phyloP scores from a whole-genome alignment of 2,113 vertebrate species.

The Geothlypis trichas region DNA sequence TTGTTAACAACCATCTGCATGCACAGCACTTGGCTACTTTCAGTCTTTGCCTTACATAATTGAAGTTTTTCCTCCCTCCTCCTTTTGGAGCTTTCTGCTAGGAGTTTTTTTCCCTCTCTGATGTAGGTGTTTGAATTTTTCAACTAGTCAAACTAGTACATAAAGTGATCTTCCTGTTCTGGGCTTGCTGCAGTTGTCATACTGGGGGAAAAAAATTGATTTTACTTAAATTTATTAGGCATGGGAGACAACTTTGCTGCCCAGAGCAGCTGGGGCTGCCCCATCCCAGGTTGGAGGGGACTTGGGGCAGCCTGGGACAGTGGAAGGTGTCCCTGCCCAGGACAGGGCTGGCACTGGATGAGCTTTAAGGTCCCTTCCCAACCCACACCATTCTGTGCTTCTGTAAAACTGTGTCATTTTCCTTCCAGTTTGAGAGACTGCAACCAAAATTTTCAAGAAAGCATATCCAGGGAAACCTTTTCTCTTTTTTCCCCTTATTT shows the following conservation, averaged over 20 bases:
- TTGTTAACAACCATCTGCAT: constrained; percentile 1
- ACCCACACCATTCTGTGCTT: background rate
- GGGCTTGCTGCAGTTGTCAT: background rate
- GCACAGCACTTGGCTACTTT: background rate
- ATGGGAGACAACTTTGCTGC: background rate
- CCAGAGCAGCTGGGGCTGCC: background rate
- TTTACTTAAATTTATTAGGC: background rate
- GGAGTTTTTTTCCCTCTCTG: background rate
- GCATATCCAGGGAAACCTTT: accelerated
- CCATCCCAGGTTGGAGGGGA: background rate
- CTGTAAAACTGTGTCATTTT: background rate
- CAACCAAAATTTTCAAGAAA: background rate
- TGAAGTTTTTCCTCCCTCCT: background rate
- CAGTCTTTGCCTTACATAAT: background rate
- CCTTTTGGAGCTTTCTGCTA: background rate
- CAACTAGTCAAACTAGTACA: background rate
- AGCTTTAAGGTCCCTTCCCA: background rate
- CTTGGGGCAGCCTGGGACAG: background rate
- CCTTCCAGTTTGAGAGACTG: background rate
- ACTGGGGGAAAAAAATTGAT: background rate
- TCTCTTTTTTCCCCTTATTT: accelerated
- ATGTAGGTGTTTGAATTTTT: constrained; percentile 19
- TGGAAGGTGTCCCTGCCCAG: background rate
- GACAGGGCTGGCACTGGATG: no score
- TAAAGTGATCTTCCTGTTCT: background rate